Evolutionary conservation across 2,888 invertebrate species (phyloP).

Genomic region (Agelastica alni): DNA sequence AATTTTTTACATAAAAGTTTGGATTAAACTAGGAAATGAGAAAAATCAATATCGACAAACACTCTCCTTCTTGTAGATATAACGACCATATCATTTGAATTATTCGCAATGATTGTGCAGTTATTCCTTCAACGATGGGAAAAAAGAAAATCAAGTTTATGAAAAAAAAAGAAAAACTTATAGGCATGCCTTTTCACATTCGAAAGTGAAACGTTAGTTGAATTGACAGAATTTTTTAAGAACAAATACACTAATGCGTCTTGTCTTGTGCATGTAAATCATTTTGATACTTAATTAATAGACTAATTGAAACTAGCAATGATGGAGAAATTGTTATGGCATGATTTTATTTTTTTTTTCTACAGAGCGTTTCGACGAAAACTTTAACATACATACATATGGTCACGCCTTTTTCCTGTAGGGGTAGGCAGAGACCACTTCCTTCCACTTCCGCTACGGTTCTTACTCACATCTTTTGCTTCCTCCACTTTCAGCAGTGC

Average conservation of each 20-base stretch:
- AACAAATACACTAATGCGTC: constrained; percentile 28
- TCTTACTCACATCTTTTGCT: too few species aligned
- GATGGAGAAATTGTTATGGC: constrained; percentile 17
- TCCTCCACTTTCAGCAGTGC: too few species aligned
- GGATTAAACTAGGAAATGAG: too few species aligned
- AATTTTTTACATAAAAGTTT: too few species aligned
- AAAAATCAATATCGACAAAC: too few species aligned
- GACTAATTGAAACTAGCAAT: constrained; percentile 23
- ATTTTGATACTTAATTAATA: constrained; percentile 24
- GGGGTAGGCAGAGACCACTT: too few species aligned
- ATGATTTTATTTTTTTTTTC: constrained; percentile 10
- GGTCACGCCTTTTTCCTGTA: too few species aligned
- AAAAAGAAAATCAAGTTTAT: background rate
- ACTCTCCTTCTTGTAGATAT: too few species aligned
- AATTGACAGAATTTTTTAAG: constrained; percentile 26
- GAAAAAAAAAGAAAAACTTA: background rate
- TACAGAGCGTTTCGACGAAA: too few species aligned
- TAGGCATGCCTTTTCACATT: constrained; percentile 30
- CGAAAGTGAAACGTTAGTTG: constrained; percentile 34
- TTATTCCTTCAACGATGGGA: constrained; percentile 6
- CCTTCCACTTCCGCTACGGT: too few species aligned
- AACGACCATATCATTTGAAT: too few species aligned
- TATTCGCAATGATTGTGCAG: constrained; percentile 30
- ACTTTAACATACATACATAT: too few species aligned
- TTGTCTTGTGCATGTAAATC: constrained; percentile 31